Conservation (phyloP, 1,140 invertebrate genomes). For the Neodiprion pinetum region DNA sequence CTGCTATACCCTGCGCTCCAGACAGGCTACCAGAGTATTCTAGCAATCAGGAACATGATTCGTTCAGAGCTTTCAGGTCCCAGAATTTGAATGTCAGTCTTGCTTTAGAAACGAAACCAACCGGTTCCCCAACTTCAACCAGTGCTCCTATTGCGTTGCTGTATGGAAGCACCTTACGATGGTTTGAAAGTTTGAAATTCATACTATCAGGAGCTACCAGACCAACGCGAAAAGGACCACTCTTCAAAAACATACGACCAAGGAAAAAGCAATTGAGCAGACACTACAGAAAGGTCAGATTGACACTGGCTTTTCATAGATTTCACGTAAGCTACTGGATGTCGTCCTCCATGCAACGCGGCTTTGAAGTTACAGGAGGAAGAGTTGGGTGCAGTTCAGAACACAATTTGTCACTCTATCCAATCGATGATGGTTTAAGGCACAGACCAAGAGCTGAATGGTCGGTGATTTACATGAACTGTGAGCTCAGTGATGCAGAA, state of each 20-base stretch:
- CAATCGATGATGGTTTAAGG: conserved; percentile 83
- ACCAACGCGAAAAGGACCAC: conserved; percentile 86
- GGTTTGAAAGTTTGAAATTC: conserved; percentile 95
- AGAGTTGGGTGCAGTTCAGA: conserved; percentile 86
- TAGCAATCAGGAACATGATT: conserved; percentile 90
- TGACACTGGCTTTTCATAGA: conserved; percentile 86
- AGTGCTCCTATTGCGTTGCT: conserved; percentile 82
- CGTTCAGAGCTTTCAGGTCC: conserved; percentile 91
- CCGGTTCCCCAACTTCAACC: conserved; percentile 65
- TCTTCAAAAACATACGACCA: conserved; percentile 86
- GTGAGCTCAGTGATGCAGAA: conserved; percentile 88
- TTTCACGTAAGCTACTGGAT: conserved; percentile 98
- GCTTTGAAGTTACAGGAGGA: conserved; percentile 90
- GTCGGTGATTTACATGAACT: conserved; percentile 93
- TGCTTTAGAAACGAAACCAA: conserved; percentile 85
- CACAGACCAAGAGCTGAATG: conserved; percentile 88
- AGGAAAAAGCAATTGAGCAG: conserved; percentile 90
- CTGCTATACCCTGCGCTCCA: conserved; percentile 95
- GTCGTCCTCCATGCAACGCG: conserved; percentile 95
- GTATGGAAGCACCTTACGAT: conserved; percentile 91
- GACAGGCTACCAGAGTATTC: conserved; percentile 97
- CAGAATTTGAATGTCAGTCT: conserved; percentile 90
- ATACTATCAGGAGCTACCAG: conserved; percentile 95
- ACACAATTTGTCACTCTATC: conserved; percentile 78
- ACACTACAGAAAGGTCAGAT: conserved; percentile 89